Evolutionary conservation across 2,797 vertebrate species (phyloP).

Genomic region (Mareca strepera): DNA sequence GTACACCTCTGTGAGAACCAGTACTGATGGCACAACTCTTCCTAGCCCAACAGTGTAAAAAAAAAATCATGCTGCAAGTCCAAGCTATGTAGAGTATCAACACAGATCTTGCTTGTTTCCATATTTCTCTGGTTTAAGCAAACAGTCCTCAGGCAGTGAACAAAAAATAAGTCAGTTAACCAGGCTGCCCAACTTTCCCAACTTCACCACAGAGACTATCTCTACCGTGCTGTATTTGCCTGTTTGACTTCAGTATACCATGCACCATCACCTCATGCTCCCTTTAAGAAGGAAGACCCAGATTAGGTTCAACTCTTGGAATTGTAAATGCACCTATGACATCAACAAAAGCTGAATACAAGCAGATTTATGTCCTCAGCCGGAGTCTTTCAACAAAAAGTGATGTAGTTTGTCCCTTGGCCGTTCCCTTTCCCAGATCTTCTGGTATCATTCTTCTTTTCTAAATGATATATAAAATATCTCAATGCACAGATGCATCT

Average conservation of each 20-base stretch:
- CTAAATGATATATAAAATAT: background rate
- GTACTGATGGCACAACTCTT: background rate
- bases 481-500: background rate
- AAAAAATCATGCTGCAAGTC: background rate
- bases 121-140: background rate
- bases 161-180: background rate
- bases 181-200: background rate
- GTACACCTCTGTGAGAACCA: background rate
- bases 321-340: background rate
- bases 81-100: background rate
- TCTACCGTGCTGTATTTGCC: background rate
- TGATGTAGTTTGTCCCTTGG: background rate
- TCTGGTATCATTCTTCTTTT: background rate
- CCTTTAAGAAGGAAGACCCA: background rate
- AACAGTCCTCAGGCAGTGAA: background rate
- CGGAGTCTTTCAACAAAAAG: background rate
- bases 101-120: background rate
- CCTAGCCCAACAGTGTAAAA: background rate
- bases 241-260: background rate
- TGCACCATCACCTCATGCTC: background rate
- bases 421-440: background rate
- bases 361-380: background rate
- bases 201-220: background rate
- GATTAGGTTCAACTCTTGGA: background rate
- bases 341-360: background rate